A percentile compares a stretch with the other conserved stretches of the same genome.
Evolutionary conservation across 2,888 invertebrate genomes (phyloP).

Genomic region (Blastobasis lacticolella): DNA sequence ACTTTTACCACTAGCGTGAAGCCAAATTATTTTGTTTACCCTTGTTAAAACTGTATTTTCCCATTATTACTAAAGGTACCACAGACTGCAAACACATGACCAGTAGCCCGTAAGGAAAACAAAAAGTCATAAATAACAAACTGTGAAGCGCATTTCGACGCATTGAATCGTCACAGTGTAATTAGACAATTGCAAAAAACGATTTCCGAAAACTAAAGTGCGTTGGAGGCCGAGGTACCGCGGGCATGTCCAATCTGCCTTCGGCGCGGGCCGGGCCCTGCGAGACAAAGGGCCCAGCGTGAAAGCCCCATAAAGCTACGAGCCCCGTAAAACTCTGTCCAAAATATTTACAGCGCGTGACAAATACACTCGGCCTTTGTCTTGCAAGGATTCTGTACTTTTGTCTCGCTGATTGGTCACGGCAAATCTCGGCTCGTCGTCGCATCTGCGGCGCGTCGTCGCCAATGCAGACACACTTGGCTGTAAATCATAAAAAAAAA

Average conservation of each 20-base stretch:
- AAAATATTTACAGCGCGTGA: constrained; percentile 72
- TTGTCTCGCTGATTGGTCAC: constrained; percentile 56
- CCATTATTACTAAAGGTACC: no score
- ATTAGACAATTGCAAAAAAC: constrained; percentile 4
- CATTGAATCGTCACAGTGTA: constrained; percentile 20
- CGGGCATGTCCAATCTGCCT: constrained; percentile 54
- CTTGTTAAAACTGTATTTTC: no score
- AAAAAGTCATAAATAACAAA: constrained; percentile 10
- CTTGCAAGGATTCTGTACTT: constrained; percentile 35
- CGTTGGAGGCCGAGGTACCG: constrained; percentile 20
- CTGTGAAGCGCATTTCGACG: constrained; percentile 13
- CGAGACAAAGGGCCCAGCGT: constrained; percentile 61
- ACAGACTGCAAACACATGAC: no score
- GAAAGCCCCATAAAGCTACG: constrained; percentile 67
- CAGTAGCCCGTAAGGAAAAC: background rate
- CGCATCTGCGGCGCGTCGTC: constrained; percentile 19
- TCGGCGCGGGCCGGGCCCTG: constrained; percentile 10
- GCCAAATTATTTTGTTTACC: no score
- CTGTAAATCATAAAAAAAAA: no score
- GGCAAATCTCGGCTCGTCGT: constrained; percentile 45
- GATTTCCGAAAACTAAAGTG: no score
- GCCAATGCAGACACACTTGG: no score
- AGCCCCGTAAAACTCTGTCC: constrained; percentile 57
- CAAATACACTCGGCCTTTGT: constrained; percentile 56
- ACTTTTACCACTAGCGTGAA: no score